Base-by-base conservation (phyloP, 2,797 vertebrate species). In the Poliocrania exsul region DNA sequence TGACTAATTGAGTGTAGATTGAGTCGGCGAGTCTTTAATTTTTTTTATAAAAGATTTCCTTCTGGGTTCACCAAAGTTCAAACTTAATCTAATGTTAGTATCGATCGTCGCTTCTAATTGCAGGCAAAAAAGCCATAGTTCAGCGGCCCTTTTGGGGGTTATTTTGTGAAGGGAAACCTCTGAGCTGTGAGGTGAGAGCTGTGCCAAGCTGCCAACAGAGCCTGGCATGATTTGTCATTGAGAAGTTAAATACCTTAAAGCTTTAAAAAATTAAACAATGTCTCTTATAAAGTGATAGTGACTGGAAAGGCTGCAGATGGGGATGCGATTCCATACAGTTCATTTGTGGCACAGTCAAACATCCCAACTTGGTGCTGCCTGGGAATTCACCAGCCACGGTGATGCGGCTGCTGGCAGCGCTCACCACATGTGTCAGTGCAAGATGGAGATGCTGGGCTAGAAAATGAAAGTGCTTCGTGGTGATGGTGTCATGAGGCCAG, bases 31-130 rank as follows among this genome's bases (percentile, higher is more conserved):
- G 89, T 96, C 67, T 93, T 94, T 96, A 92, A 95, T 94, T 95
- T 94, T 58, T 92, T 93, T 93, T 69, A 97, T 88, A 91, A 88
- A 92, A 97, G 92, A 85, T 95, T 96, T 97, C 92, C 91, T 86
- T 92, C 75, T 53, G 50, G 74, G 96, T 94, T 96, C 93, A 72
- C 84, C 69, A 62, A 92, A 95, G 95, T 96, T 92, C 92, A 95
- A 6, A 88, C 95, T 97, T 94, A 95, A 97, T 97, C 92, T 96
- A 74, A 97, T 90, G 89, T 94, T 91, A 69, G 85, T 80, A 77
- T 96, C 46, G 95, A 96, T 94, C 37, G 17, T 49, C 3, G 13
- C 72, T 78, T 96, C 93, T 94, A 91, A 95, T 95, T 96, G 95
- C 86, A 44, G 87, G 13, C 60, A 54, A 79, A 77, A 89, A 88